Evolutionary conservation across 2,797 vertebrate species (phyloP), one percentile per base, ranked within the genome.

Genomic region (Microhierax caerulescens): DNA sequence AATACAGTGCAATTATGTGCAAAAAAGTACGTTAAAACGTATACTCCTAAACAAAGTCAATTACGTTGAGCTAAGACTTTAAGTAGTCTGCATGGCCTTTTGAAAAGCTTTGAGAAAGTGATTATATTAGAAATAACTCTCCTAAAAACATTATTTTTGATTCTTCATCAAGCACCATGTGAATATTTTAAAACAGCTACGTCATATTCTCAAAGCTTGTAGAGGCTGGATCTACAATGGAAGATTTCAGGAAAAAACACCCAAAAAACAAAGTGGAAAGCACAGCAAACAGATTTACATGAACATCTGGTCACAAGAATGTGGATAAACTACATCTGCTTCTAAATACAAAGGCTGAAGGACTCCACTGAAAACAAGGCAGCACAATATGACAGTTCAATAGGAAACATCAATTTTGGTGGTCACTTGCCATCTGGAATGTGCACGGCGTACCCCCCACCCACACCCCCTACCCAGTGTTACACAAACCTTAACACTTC

Each of bases 261-360:
- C 79, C 77, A 84, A 64, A 68, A 54, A 97, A 88, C 9, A 2
- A 22, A 63, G 65, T 3, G 59, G 93, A 70, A 86, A 97, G 90
- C 92, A 96, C 96, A 94, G 86, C 47, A 76, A 96, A 85, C 24
- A 57, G 93, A 68, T 82, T 72, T 28, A 88, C 82, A 27, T 18
- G 78, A 95, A 95, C 78, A 83, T 10, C 61, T 47, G n/a, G 5
- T 48, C 70, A 78, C 95, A 93, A 92, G 65, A 50, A 73, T 2
- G 51, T 36, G 82, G 90, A 47, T 27, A 11, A 96, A 93, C 77
- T 83, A 91, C 83, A 45, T 36, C 95, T 36, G 25, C 85, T 91
- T 80, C 54, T 43, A 95, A 92, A 41, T 37, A 92, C 95, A 53
- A 91, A 76, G 74, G 75, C 63, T 50, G 90, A 82, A 94, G 69